Evolutionary conservation across 2,113 vertebrate genomes (phyloP).

Genomic region (Melanerpes aurifrons): DNA sequence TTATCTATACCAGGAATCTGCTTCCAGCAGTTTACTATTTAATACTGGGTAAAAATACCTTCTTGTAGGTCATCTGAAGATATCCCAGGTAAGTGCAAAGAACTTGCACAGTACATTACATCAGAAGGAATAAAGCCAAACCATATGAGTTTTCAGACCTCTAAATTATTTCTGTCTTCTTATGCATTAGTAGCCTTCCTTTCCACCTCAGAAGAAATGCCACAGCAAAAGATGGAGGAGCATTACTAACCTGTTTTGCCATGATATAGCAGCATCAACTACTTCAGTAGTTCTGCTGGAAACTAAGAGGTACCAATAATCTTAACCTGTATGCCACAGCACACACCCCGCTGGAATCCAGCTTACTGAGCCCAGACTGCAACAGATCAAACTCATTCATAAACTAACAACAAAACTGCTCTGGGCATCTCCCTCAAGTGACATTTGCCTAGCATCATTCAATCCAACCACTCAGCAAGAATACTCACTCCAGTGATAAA

Average conservation of each 20-base stretch:
- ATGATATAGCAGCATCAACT: background rate
- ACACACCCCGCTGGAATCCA: background rate
- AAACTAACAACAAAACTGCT: background rate
- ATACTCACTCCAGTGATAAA: background rate
- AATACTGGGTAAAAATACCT: background rate
- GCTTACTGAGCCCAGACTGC: background rate
- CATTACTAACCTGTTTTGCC: background rate
- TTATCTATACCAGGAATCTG: background rate
- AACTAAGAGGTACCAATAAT: background rate
- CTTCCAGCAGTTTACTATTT: background rate
- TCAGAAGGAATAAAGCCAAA: background rate
- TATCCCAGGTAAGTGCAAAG: background rate
- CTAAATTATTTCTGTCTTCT: background rate
- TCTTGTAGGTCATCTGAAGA: background rate
- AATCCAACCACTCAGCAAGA: background rate
- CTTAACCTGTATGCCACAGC: background rate
- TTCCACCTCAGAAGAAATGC: background rate
- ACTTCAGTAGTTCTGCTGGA: background rate
- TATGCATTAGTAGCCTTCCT: background rate
- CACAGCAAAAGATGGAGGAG: background rate
- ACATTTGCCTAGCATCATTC: background rate
- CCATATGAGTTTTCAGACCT: background rate
- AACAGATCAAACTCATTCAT: background rate
- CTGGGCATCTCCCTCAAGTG: background rate
- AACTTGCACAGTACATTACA: background rate